Conservation (phyloP, 2,888 invertebrate genomes). For the Perdita meconis region DNA sequence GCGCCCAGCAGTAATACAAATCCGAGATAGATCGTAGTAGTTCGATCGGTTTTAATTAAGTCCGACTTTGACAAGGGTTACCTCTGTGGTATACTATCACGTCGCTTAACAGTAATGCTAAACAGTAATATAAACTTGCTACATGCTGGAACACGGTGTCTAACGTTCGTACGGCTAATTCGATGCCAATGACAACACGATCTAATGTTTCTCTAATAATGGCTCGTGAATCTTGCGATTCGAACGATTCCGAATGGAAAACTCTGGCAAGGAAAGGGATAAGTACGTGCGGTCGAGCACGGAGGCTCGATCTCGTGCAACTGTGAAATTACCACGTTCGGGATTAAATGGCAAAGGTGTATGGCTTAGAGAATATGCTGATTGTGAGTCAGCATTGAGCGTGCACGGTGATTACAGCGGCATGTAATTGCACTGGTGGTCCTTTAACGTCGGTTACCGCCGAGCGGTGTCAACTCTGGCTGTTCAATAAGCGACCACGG, state of each 20-base stretch:
- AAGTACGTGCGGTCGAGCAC: slow-evolving; percentile 16
- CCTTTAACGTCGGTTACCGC: slow-evolving; percentile 49
- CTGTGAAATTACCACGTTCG: slow-evolving; percentile 48
- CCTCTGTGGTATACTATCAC: neutral
- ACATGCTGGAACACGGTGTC: neutral
- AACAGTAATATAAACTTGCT: neutral
- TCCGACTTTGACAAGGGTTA: neutral
- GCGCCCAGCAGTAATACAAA: too few species aligned
- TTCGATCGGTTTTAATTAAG: neutral
- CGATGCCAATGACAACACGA: slow-evolving; percentile 11
- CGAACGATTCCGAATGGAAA: neutral
- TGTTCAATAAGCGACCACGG: slow-evolving; percentile 45
- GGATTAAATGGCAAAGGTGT: slow-evolving; percentile 60
- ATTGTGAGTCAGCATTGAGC: slow-evolving; percentile 52
- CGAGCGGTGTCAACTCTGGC: slow-evolving; percentile 46
- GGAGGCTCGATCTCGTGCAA: slow-evolving; percentile 34
- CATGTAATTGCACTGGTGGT: slow-evolving; percentile 58
- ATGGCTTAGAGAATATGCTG: slow-evolving; percentile 37
- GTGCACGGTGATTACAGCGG: slow-evolving; percentile 47
- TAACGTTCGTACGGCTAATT: slow-evolving; percentile 10
- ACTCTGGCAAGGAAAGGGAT: neutral
- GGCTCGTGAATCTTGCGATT: slow-evolving; percentile 13
- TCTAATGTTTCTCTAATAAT: slow-evolving; percentile 3
- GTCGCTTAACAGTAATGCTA: neutral
- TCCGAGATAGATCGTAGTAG: too few species aligned